Base-by-base conservation (phyloP, 2,888 invertebrate species). In the Leptodirus hochenwartii region DNA sequence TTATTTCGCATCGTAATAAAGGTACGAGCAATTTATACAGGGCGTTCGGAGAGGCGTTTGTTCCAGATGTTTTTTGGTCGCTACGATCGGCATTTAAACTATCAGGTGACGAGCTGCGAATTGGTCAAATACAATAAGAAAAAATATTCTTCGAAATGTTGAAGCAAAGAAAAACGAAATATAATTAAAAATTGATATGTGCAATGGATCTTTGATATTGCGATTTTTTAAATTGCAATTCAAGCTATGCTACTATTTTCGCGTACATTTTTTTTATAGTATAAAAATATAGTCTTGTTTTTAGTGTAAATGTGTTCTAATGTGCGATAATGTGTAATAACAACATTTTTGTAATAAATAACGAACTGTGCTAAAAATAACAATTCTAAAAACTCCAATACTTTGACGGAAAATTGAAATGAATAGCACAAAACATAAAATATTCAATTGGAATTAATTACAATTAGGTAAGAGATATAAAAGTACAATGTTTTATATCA, bases 11-110 rank as follows among this genome's bases (percentile, higher is more conserved):
- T 31, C 90, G 68, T 31, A 96, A 65, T 40, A 95, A 64, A 5
- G 91, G 93, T 33, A 91, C 82, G 8, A 93, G 74, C 40, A 91
- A 65, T 58, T 93, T 93, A 56, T 95, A 95, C 16, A 96, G 63
- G 15, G 81, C 78, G 17, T 75, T 67, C 0, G 91, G 88, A 22
- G 87, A 75, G 24, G 82, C 77, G 37, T 66, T 71, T 22, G 66
- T 59, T 4, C 69, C 62, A n/a, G 73, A 68, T 22, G 66, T 64
- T 47, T 80, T 81, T 44, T 74, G 77, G 40, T 84, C 84, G 31
- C 66, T 69, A 41, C 82, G 70, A 59, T 87, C 87, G 17, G 74
- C 72, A 50, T 76, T 80, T 45, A 84, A 61, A 52, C 84, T 87
- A 54, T 90, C 88, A 32, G 88, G 88, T 13, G 87, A 88, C 16